Evolutionary conservation across 2,888 invertebrate species (phyloP).

Genomic region (Xanthostigma xanthostigma): DNA sequence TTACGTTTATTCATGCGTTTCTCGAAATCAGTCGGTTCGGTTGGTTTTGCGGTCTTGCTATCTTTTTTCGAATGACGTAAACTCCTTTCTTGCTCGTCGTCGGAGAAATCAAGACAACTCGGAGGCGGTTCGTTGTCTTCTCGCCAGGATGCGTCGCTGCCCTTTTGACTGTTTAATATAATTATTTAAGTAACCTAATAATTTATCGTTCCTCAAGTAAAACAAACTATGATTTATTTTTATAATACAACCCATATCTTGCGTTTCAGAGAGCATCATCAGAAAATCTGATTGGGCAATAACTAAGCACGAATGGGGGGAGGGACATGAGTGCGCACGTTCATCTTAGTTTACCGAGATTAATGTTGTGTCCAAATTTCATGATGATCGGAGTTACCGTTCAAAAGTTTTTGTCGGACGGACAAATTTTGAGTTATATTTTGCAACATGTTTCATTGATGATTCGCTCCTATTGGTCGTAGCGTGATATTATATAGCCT

Average conservation of each 20-base stretch:
- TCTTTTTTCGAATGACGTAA: too few relatives aligned
- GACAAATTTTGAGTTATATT: too few relatives aligned
- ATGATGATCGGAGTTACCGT: too few relatives aligned
- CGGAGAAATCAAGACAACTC: slow-evolving; percentile 63
- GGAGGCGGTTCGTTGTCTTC: slow-evolving; percentile 68
- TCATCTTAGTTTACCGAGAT: too few relatives aligned
- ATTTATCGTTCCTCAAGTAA: neutral
- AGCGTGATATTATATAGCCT: too few relatives aligned
- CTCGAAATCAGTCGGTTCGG: neutral
- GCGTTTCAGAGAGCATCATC: neutral
- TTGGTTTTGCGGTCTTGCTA: too few relatives aligned
- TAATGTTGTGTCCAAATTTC: too few relatives aligned
- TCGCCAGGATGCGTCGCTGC: slow-evolving; percentile 80
- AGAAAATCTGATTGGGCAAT: neutral
- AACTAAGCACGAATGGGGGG: too few relatives aligned
- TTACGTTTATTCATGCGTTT: slow-evolving; percentile 2
- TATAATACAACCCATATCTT: neutral
- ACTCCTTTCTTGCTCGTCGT: slow-evolving; percentile 68
- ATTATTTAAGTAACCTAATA: slow-evolving; percentile 2
- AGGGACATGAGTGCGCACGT: too few relatives aligned
- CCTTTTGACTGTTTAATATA: slow-evolving; percentile 48
- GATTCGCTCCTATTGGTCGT: too few relatives aligned
- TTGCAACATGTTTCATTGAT: too few relatives aligned
- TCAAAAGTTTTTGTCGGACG: too few relatives aligned
- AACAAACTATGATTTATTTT: neutral